A percentile compares a stretch with the other conserved stretches of the same genome.
phyloP scores from a whole-genome alignment of 2,888 invertebrate species.

The Chymomyza fuscimana region DNA sequence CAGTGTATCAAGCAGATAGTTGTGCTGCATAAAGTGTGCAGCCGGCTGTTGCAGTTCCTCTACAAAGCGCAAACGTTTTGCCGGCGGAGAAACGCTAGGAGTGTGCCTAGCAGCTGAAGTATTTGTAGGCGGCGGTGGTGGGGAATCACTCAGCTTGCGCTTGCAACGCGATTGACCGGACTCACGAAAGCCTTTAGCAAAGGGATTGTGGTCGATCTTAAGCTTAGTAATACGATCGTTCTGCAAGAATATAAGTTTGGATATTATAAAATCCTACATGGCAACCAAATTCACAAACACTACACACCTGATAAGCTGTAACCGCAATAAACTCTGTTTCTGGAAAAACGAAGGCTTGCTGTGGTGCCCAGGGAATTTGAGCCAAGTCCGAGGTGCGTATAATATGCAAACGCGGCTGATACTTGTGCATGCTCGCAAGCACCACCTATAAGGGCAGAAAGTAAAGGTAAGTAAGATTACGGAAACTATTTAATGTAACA shows the following conservation, averaged over 20 bases:
- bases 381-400: constrained; percentile 87
- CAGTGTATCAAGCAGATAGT: constrained; percentile 60
- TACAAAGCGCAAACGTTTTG: constrained; percentile 67
- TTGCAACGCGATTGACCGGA: constrained; percentile 88
- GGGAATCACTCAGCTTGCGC: constrained; percentile 81
- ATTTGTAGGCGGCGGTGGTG: constrained; percentile 49
- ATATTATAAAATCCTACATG: neutral
- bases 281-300: neutral
- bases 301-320: constrained; percentile 93
- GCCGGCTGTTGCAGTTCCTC: constrained; percentile 39
- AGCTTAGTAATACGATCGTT: constrained; percentile 92
- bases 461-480: constrained; percentile 37
- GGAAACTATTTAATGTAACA: neutral
- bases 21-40: constrained; percentile 39
- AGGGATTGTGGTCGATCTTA: constrained; percentile 95
- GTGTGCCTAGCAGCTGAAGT: neutral
- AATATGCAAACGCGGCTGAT: constrained; percentile 92
- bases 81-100: constrained; percentile 41
- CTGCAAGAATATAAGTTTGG: constrained; percentile 80
- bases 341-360: constrained; percentile 85
- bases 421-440: constrained; percentile 97
- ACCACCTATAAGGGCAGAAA: constrained; percentile 84
- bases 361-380: constrained; percentile 85
- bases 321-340: constrained; percentile 97
- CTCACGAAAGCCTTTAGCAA: constrained; percentile 94